These are phyloP conservation scores for Anguilla anguilla DNA, from an alignment of 2,797 vertebrate species.

Conservation along the genomic window DNA sequence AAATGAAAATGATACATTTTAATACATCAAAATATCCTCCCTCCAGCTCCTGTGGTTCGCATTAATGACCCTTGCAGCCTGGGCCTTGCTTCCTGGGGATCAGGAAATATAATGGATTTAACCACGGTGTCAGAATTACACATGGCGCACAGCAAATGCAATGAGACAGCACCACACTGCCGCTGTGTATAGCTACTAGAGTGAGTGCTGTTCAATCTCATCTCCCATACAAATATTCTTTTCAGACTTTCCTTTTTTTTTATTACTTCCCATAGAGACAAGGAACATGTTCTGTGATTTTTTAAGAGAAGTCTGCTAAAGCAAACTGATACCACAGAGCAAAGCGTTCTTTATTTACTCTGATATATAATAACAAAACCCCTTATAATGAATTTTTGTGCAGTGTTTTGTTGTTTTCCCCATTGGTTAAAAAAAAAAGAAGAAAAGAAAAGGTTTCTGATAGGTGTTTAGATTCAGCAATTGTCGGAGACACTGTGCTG, in stretches of 20 bases:
- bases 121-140: constrained; percentile 13
- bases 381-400: background rate
- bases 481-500: background rate
- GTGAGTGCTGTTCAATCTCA: background rate
- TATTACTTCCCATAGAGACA: background rate
- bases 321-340: background rate
- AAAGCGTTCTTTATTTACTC: background rate
- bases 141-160: constrained; percentile 7
- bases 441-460: background rate
- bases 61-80: constrained; percentile 23
- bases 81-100: background rate
- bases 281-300: background rate
- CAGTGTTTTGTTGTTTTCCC: background rate
- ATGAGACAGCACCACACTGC: constrained; percentile 3
- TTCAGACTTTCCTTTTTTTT: background rate
- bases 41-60: background rate
- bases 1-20: constrained; percentile 23
- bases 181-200: background rate
- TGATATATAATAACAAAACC: background rate
- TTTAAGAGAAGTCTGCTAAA: background rate
- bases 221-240: background rate
- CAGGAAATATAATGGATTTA: constrained; percentile 23
- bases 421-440: too few species aligned
- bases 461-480: background rate
- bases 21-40: constrained; percentile 18